These are phyloP conservation scores for Hydractinia symbiolongicarpus DNA, from an alignment of 30 jellyfish, hydroid and myxozoan genomes.

Conservation along the genomic window DNA sequence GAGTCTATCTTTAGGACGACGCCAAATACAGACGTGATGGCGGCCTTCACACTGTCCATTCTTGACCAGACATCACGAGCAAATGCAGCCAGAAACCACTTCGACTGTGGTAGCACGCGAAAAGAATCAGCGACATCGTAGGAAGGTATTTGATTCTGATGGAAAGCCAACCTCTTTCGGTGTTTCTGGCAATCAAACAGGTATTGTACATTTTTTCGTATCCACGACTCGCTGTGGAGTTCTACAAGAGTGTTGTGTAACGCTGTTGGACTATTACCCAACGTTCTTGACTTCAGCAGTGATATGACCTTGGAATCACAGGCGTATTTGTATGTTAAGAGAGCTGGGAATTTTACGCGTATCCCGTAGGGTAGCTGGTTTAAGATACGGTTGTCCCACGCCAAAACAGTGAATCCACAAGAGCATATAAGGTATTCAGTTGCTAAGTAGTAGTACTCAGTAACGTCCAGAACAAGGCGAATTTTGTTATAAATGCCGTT, in stretches of 20 bases:
- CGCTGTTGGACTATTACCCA: slow-evolving; percentile 41
- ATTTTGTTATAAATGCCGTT: too few species aligned
- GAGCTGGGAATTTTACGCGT: slow-evolving; percentile 13
- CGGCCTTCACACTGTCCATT: slow-evolving; percentile 23
- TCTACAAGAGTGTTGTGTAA: slow-evolving; percentile 24
- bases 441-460: too few species aligned
- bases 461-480: too few species aligned
- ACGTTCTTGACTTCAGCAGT: slow-evolving; percentile 21
- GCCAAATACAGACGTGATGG: slow-evolving; percentile 31
- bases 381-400: slow-evolving; percentile 28
- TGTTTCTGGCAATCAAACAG: slow-evolving; percentile 20
- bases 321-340: slow-evolving; percentile 30
- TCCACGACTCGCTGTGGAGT: slow-evolving; percentile 29
- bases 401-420: slow-evolving; percentile 14
- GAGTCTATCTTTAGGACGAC: slow-evolving; percentile 41
- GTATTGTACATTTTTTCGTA: background rate
- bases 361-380: slow-evolving; percentile 38
- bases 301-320: slow-evolving; percentile 29
- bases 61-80: slow-evolving; percentile 36
- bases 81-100: too few species aligned
- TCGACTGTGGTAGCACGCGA: slow-evolving; percentile 9
- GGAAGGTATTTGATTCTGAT: too few species aligned
- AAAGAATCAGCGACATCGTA: background rate
- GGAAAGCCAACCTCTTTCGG: background rate
- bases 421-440: too few species aligned